Evolutionary conservation across 1,140 invertebrate species (phyloP), one percentile per base, ranked within the genome.

Genomic region (Neotoxoptera formosana): DNA sequence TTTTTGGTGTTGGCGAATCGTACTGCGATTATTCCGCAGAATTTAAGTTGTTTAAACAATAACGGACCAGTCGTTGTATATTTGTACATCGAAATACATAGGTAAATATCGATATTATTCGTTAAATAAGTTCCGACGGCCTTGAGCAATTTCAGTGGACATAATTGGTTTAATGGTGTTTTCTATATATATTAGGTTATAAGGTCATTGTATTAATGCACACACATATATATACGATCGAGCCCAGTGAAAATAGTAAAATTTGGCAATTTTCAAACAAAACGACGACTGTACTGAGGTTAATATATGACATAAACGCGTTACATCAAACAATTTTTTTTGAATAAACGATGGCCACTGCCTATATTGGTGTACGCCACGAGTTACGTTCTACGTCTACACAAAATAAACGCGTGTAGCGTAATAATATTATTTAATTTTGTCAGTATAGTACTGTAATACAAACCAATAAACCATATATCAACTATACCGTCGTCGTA

Each of bases 111-210:
- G 48, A 89, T 56, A 89, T 89, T 53, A 89, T 56, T 56, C 34
- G 53, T 89, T 56, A 41, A 56, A 89, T 41, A 56, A 53, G 34
- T 89, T 56, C 48, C 34, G 30, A 89, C 56, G 34, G 48, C 51
- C 88, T 89, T 89, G 88, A 53, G 34, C 1, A 41, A 89, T 89
- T 56, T 89, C 88, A 89, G 88, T 89, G 48, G 23, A 89, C 51
- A 89, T 89, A 89, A 89, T 89, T 56, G 48, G 88, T 89, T 89
- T 36, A 56, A 89, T 89, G 11, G 11, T 89, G 34, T 89, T 89
- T 89, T 36, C n/a, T 89, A 48, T 89, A 48, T 86, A 34, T 53
- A 88, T 86, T 89, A 89, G 48, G 48, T 89, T 89, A 89, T 91
- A 91, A 81, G 90, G 90, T 81, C 67, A 81, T 48, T 60, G 56